Conservation (phyloP, 2,113 vertebrate genomes). For the Tonatia bakeri region DNA sequence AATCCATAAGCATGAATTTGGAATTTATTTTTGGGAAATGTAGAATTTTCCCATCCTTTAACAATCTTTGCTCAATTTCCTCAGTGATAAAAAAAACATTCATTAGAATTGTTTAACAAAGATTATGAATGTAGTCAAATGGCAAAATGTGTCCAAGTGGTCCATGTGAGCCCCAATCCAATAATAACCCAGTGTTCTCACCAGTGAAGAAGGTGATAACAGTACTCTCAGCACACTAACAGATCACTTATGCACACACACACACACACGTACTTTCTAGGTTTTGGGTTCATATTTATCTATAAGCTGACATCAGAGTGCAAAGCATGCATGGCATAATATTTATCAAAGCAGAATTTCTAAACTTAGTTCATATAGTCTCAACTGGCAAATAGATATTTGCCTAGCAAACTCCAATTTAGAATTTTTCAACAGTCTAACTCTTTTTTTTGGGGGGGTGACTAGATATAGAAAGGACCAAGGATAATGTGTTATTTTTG, state of each 20-base stretch:
- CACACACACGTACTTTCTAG: not conserved
- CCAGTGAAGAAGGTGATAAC: not conserved
- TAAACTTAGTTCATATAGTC: not conserved
- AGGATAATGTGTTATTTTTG: not conserved
- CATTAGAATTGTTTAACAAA: not conserved
- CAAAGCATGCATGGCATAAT: not conserved
- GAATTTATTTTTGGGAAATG: not conserved
- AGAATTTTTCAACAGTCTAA: not conserved
- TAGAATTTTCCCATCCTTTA: not conserved
- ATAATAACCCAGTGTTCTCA: not conserved
- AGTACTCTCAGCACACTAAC: not conserved
- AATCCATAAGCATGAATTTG: not conserved
- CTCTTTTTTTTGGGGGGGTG: not conserved
- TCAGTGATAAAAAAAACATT: not conserved
- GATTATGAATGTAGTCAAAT: not conserved
- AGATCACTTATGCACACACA: not conserved
- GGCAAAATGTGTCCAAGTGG: not conserved
- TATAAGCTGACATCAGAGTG: not conserved
- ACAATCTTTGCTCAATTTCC: not conserved
- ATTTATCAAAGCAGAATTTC: not conserved
- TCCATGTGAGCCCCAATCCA: not conserved
- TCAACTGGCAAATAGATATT: not conserved
- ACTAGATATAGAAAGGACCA: not conserved
- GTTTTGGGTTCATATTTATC: not conserved
- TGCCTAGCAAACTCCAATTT: not conserved